A percentile compares a stretch with the other conserved stretches of the same genome.
These are phyloP conservation scores for Edolisoma coerulescens DNA, from an alignment of 2,113 vertebrate genomes.

Conservation along the genomic window DNA sequence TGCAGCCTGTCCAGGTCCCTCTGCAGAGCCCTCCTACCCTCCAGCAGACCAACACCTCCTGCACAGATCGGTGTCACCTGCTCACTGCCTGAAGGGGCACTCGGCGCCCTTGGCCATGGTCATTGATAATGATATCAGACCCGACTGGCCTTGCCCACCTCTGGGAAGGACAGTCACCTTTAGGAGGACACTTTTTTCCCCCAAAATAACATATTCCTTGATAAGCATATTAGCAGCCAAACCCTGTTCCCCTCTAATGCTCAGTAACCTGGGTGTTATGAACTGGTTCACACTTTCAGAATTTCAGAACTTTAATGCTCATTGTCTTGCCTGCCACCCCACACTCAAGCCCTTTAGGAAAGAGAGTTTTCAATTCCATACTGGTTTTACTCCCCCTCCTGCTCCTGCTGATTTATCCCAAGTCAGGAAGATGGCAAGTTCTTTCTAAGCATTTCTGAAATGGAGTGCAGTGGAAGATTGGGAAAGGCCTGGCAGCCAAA, in stretches of 20 bases:
- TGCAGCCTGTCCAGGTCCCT: background rate
- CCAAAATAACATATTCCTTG: background rate
- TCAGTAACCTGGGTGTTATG: background rate
- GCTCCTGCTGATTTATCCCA: background rate
- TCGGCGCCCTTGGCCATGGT: rapidly evolving
- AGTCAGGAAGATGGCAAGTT: background rate
- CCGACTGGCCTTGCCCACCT: background rate
- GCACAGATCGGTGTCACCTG: background rate
- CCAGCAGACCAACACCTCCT: background rate
- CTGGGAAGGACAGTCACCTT: background rate
- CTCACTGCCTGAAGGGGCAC: rapidly evolving
- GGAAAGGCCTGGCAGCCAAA: background rate
- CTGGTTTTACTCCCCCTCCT: background rate
- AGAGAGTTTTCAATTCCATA: background rate
- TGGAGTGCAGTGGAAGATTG: background rate
- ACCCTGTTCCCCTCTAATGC: background rate
- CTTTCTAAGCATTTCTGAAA: background rate
- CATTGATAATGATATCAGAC: rapidly evolving
- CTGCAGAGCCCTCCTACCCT: background rate
- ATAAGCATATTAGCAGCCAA: background rate
- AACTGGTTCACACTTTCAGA: background rate
- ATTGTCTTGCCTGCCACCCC: background rate
- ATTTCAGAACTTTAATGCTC: background rate
- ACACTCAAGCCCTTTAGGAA: background rate
- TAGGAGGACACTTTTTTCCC: background rate